A percentile compares a stretch with the other conserved stretches of the same genome.
phyloP scores from a whole-genome alignment of 1,140 invertebrate species.

The Drosophila trapezifrons region DNA sequence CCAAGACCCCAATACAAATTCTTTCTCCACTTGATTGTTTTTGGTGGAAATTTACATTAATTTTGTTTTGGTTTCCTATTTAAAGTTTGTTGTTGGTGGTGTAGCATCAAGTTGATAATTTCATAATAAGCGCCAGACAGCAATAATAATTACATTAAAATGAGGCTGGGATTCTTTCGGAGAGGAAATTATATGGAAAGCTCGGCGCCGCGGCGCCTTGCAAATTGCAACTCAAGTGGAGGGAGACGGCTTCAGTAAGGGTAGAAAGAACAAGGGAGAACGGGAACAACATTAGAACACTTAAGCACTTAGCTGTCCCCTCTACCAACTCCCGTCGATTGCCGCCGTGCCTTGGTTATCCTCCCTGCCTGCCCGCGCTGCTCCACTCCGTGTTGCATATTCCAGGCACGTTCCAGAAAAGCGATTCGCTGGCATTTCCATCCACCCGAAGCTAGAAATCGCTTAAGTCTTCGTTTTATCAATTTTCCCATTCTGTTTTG shows the following conservation, averaged over 20 bases:
- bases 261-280: slow-evolving; percentile 32
- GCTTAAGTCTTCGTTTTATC: slow-evolving; percentile 60
- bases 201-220: slow-evolving; percentile 23
- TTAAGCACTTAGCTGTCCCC: slow-evolving; percentile 68
- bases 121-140: slow-evolving; percentile 65
- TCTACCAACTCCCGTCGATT: slow-evolving; percentile 17
- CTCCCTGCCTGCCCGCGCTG: neutral
- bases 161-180: slow-evolving; percentile 23
- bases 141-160: slow-evolving; percentile 73
- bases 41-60: slow-evolving; percentile 37
- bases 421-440: slow-evolving; percentile 55
- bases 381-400: slow-evolving; percentile 33
- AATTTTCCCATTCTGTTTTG: slow-evolving; percentile 39
- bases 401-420: slow-evolving; percentile 59
- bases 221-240: slow-evolving; percentile 53
- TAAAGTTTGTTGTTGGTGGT: slow-evolving; percentile 44
- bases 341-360: slow-evolving; percentile 29
- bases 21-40: slow-evolving; percentile 37
- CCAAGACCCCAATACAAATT: slow-evolving; percentile 18
- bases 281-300: slow-evolving; percentile 76
- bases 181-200: slow-evolving; percentile 21
- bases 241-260: neutral
- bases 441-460: slow-evolving; percentile 41
- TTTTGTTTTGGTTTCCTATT: slow-evolving; percentile 26
- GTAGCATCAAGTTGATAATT: slow-evolving; percentile 65